phyloP scores from a whole-genome alignment of 2,888 invertebrate species.

The Pristionchus mayeri region DNA sequence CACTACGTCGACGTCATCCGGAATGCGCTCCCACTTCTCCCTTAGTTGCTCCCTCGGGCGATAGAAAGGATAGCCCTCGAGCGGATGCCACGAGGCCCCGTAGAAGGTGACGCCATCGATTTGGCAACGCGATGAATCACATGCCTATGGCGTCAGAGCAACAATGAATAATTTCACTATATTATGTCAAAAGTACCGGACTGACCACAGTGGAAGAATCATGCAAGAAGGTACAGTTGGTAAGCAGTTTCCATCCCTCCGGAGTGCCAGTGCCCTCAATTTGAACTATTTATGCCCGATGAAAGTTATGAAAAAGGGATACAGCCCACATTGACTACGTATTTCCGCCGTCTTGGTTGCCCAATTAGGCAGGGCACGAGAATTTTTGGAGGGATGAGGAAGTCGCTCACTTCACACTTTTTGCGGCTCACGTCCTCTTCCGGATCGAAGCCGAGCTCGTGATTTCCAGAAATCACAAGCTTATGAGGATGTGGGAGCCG shows the following conservation, averaged over 20 bases:
- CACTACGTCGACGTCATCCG: constrained; percentile 85
- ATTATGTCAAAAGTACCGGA: no score
- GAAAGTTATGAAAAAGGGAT: no score
- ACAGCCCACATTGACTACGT: no score
- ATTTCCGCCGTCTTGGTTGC: no score
- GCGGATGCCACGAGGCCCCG: constrained; percentile 72
- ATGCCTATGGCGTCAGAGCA: background rate
- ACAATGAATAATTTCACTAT: no score
- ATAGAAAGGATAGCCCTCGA: constrained; percentile 70
- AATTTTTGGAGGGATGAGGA: no score
- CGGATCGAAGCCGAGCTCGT: constrained; percentile 87
- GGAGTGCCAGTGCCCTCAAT: constrained; percentile 56
- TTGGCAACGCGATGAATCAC: constrained; percentile 56
- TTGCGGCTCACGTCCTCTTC: constrained; percentile 58
- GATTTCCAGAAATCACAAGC: constrained; percentile 89
- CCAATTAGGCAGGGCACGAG: no score
- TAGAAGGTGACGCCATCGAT: constrained; percentile 72
- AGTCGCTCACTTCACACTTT: constrained; percentile 21
- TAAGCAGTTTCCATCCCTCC: constrained; percentile 80
- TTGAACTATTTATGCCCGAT: no score
- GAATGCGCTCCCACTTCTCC: constrained; percentile 87
- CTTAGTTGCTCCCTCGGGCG: constrained; percentile 82
- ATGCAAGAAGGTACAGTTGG: no score
- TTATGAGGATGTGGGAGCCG: constrained; percentile 86
- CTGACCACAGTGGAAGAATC: constrained; percentile 81